These are phyloP conservation scores for Papilio demoleus DNA, from an alignment of 2,888 invertebrate genomes.

Conservation along the genomic window DNA sequence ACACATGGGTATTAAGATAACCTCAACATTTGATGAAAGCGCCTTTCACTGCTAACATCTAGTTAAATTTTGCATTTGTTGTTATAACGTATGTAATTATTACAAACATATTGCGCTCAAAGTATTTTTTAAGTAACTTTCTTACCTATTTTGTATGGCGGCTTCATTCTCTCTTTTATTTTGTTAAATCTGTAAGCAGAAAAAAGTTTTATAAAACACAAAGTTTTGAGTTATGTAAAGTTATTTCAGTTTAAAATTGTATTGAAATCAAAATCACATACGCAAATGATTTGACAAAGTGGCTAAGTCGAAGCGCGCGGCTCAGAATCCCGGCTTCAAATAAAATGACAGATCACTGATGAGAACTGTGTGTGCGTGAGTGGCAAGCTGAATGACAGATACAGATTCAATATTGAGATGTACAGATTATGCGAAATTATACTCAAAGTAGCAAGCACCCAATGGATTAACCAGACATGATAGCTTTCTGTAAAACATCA, in stretches of 20 bases:
- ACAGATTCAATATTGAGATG: conserved; percentile 5
- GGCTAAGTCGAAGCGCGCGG: conserved; percentile 1
- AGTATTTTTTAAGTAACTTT: conserved; percentile 16
- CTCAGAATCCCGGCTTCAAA: conserved; percentile 18
- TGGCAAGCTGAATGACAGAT: not conserved
- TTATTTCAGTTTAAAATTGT: not conserved
- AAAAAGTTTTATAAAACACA: not conserved
- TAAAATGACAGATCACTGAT: conserved; percentile 21
- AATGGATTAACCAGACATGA: not conserved
- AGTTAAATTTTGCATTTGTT: not conserved
- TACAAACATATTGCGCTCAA: not conserved
- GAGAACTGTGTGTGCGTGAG: not conserved
- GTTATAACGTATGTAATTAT: not conserved
- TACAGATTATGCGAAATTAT: not conserved
- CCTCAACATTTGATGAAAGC: conserved; percentile 15
- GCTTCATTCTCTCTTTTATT: conserved; percentile 62
- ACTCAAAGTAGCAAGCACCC: not conserved
- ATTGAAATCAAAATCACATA: not conserved
- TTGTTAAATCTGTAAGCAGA: not conserved
- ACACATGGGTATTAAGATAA: conserved; percentile 40
- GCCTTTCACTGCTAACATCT: not conserved
- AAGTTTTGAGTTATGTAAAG: too few relatives aligned
- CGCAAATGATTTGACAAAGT: not conserved
- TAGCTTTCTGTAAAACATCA: not conserved
- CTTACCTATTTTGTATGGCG: conserved; percentile 78